Evolutionary conservation across 2,888 invertebrate genomes (phyloP).

Genomic region (Phyllotreta striolata): DNA sequence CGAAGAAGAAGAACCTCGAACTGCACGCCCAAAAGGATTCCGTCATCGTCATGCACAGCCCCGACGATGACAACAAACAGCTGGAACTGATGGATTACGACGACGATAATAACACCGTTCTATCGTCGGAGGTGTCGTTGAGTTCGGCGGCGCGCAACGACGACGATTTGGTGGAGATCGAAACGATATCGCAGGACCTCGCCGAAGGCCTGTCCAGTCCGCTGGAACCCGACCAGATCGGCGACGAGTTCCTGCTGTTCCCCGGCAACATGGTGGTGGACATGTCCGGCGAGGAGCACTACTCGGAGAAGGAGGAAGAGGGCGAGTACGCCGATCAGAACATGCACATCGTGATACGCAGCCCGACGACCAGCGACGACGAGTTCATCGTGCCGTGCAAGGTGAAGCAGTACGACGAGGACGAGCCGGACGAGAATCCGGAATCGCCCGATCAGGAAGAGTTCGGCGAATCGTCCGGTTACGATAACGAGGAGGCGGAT

Average conservation of each 20-base stretch:
- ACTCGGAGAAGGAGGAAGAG: constrained; percentile 61
- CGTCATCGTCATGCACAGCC: constrained; percentile 49
- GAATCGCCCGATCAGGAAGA: constrained; percentile 67
- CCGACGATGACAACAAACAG: constrained; percentile 57
- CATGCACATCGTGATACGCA: constrained; percentile 55
- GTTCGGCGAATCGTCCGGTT: constrained; percentile 59
- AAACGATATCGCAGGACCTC: constrained; percentile 65
- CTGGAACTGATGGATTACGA: constrained; percentile 68
- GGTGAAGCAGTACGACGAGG: constrained; percentile 55
- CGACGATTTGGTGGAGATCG: constrained; percentile 67
- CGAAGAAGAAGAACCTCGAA: constrained; percentile 51
- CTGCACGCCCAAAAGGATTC: constrained; percentile 48
- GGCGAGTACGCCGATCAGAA: constrained; percentile 54
- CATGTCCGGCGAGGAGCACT: constrained; percentile 66
- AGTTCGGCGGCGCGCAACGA: constrained; percentile 68
- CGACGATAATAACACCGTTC: constrained; percentile 67
- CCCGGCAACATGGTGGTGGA: constrained; percentile 69
- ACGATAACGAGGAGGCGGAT: constrained; percentile 67
- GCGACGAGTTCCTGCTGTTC: constrained; percentile 71
- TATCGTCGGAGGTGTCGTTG: constrained; percentile 67
- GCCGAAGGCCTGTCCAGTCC: constrained; percentile 70
- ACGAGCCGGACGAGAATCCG: constrained; percentile 62
- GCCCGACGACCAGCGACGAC: constrained; percentile 61
- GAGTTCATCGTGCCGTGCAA: constrained; percentile 59
- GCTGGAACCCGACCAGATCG: constrained; percentile 65